Percentiles rank a stretch among this genome's conserved stretches.
phyloP scores from a whole-genome alignment of 2,797 vertebrate species.

The Gymnoscopelus braueri region DNA sequence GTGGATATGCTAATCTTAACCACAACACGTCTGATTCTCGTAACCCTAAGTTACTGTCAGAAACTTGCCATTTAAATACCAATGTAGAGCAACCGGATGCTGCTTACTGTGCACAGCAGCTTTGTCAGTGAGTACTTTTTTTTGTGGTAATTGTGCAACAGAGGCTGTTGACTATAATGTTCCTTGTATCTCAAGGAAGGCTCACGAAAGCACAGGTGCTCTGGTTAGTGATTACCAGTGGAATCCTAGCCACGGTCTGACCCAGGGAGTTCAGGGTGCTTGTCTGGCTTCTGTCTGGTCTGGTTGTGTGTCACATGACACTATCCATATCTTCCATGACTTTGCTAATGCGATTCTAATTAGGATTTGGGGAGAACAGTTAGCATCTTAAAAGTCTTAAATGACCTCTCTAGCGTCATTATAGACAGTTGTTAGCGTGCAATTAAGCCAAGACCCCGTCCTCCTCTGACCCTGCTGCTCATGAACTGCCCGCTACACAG shows the following conservation, averaged over 20 bases:
- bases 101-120: neutral
- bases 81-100: neutral
- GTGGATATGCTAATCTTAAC: conserved; percentile 5
- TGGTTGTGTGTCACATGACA: conserved; percentile 22
- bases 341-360: conserved; percentile 46
- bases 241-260: too few relatives aligned
- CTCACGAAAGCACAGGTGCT: too few relatives aligned
- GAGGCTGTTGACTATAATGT: too few relatives aligned
- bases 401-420: conserved; percentile 40
- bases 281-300: conserved; percentile 36
- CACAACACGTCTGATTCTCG: conserved; percentile 28
- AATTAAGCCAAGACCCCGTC: conserved; percentile 38
- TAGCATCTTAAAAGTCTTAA: conserved; percentile 27
- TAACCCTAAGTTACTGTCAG: conserved; percentile 18
- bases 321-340: conserved; percentile 20
- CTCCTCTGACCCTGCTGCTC: conserved; percentile 34
- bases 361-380: conserved; percentile 39
- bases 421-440: neutral
- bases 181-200: too few relatives aligned
- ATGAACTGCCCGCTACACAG: conserved; percentile 21
- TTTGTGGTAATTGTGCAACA: neutral
- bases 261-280: too few relatives aligned
- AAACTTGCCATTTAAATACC: conserved; percentile 52
- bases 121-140: conserved; percentile 7
- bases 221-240: too few relatives aligned